Percentiles rank a stretch among this genome's conserved stretches.
Conservation (phyloP, 2,888 invertebrate genomes). For the Conus canariensis region DNA sequence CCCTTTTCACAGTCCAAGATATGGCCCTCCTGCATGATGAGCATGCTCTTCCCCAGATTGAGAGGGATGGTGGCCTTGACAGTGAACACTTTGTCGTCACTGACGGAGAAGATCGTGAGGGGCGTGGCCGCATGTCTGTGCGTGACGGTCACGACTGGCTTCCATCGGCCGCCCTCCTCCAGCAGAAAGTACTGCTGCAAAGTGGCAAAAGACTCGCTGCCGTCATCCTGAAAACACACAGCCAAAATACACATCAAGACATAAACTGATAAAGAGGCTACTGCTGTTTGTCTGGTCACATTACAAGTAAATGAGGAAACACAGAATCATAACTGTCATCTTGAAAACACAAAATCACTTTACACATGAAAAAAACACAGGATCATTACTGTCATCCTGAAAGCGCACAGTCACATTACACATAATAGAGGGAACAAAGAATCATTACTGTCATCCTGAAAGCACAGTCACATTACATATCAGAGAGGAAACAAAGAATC, state of each 20-base stretch:
- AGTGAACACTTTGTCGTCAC: slow-evolving; percentile 7
- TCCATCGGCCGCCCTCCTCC: background rate
- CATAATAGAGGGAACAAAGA: too few relatives aligned
- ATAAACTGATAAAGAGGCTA: too few relatives aligned
- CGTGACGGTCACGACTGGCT: background rate
- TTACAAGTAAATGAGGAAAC: too few relatives aligned
- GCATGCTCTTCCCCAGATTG: slow-evolving; percentile 8
- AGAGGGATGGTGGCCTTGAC: slow-evolving; percentile 28
- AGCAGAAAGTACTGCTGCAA: slow-evolving; percentile 33
- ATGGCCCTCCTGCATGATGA: slow-evolving; percentile 13
- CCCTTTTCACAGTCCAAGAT: slow-evolving; percentile 15
- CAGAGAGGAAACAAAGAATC: too few relatives aligned
- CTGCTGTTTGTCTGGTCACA: too few relatives aligned
- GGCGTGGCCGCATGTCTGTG: slow-evolving; percentile 9
- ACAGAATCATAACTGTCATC: too few relatives aligned
- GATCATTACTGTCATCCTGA: too few relatives aligned
- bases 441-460: too few relatives aligned
- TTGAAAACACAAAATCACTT: too few relatives aligned
- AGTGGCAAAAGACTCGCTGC: background rate
- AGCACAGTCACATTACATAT: too few relatives aligned
- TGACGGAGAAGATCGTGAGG: background rate
- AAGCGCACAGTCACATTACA: too few relatives aligned
- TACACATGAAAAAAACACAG: too few relatives aligned
- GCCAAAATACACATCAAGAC: background rate
- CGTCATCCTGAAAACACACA: background rate